Evolutionary conservation across 2,113 vertebrate species (phyloP).

Genomic region (Odontophorus gujanensis): DNA sequence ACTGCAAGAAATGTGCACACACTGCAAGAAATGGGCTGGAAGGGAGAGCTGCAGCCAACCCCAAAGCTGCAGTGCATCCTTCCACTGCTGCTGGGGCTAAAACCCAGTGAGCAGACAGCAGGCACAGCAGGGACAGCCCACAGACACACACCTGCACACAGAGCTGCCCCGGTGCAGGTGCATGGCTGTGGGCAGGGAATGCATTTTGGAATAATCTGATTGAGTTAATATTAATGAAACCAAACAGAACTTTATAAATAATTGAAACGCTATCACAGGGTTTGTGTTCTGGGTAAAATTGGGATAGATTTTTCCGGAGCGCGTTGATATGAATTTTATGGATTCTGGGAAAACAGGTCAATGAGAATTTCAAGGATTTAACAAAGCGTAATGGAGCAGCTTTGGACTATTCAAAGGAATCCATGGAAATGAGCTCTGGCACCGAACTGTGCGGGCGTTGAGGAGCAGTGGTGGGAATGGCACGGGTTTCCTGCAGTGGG

Average conservation of each 20-base stretch:
- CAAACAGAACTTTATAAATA: slow-evolving; percentile 9
- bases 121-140: not conserved
- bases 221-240: not conserved
- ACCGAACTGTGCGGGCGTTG: accelerated
- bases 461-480: not conserved
- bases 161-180: not conserved
- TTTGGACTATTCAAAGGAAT: not conserved
- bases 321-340: not conserved
- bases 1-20: not conserved
- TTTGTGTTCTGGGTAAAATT: not conserved
- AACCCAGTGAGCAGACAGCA: not conserved
- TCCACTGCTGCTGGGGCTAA: not conserved
- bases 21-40: not conserved
- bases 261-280: not conserved
- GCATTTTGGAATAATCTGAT: not conserved
- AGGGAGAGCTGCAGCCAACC: not conserved
- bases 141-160: accelerated
- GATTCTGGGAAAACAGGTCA: slow-evolving; percentile 31
- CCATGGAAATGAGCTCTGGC: not conserved
- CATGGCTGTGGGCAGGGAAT: accelerated
- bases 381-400: not conserved
- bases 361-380: slow-evolving; percentile 50
- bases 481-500: not conserved
- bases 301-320: not conserved
- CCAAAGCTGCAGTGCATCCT: not conserved